Evolutionary conservation across 2,888 invertebrate species (phyloP).

Genomic region (Pheosia gnoma): DNA sequence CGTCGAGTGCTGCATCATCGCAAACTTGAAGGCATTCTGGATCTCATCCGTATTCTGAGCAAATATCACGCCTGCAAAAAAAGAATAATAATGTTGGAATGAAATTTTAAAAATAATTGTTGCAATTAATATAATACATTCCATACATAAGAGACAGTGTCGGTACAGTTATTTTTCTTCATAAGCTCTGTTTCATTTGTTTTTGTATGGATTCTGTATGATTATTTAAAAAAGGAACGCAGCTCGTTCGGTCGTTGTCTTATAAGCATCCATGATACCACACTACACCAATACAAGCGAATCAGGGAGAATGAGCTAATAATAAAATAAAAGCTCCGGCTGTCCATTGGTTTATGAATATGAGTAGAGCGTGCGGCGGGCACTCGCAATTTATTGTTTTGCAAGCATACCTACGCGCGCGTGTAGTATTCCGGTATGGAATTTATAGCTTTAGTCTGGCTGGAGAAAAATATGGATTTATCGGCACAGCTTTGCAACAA

Average conservation of each 20-base stretch:
- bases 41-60: conserved; percentile 96
- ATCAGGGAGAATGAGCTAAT: conserved; percentile 18
- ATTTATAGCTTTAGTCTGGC: conserved; percentile 69
- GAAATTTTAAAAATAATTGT: too few relatives aligned
- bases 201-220: too few relatives aligned
- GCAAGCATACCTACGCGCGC: conserved; percentile 58
- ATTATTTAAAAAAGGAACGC: too few relatives aligned
- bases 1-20: conserved; percentile 89
- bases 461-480: conserved; percentile 74
- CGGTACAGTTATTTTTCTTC: too few relatives aligned
- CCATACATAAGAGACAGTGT: too few relatives aligned
- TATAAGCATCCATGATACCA: too few relatives aligned
- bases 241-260: too few relatives aligned
- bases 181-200: too few relatives aligned
- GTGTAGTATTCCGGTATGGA: conserved; percentile 60
- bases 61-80: conserved; percentile 90
- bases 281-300: neutral
- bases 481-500: conserved; percentile 60
- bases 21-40: conserved; percentile 95
- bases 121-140: too few relatives aligned
- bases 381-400: conserved; percentile 73
- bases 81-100: too few relatives aligned
- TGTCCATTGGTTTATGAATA: conserved; percentile 53
- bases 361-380: conserved; percentile 55
- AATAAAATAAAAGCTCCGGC: conserved; percentile 52